phyloP scores from a whole-genome alignment of 2,113 vertebrate genomes.

The Ciconia maguari region DNA sequence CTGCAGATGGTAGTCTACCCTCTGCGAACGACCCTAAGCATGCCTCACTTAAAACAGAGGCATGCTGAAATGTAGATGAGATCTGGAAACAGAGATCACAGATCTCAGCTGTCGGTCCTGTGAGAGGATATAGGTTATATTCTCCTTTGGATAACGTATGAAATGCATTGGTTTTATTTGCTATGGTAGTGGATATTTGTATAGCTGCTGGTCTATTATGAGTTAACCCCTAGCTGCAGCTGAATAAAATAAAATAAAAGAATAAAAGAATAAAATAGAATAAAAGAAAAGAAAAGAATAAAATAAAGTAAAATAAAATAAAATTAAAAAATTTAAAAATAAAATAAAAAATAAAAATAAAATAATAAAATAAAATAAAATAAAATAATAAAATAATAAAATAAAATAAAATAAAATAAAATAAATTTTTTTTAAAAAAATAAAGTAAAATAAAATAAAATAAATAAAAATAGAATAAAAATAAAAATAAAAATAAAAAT shows the following conservation, averaged over 20 bases:
- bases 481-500: too few relatives aligned
- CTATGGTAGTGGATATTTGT: fast-evolving
- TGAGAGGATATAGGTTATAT: not conserved
- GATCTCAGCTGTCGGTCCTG: not conserved
- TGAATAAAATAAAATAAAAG: not conserved
- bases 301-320: too few relatives aligned
- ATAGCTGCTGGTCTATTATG: not conserved
- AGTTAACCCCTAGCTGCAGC: not conserved
- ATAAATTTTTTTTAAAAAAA: too few relatives aligned
- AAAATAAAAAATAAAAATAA: too few relatives aligned
- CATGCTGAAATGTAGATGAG: not conserved
- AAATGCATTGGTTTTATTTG: not conserved
- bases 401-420: too few relatives aligned
- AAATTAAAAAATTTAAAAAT: too few relatives aligned
- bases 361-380: too few relatives aligned
- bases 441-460: too few relatives aligned
- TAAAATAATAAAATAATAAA: too few relatives aligned
- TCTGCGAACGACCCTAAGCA: not conserved
- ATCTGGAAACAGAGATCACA: not conserved
- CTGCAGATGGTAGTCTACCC: not conserved
- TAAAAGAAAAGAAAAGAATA: too few relatives aligned
- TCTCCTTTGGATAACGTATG: fast-evolving
- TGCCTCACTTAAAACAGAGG: not conserved
- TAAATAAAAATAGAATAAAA: too few relatives aligned
- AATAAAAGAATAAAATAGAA: not conserved